Percentiles rank a stretch among this genome's conserved stretches.
phyloP scores from a whole-genome alignment of 2,113 vertebrate species.

The Notechis scutatus region DNA sequence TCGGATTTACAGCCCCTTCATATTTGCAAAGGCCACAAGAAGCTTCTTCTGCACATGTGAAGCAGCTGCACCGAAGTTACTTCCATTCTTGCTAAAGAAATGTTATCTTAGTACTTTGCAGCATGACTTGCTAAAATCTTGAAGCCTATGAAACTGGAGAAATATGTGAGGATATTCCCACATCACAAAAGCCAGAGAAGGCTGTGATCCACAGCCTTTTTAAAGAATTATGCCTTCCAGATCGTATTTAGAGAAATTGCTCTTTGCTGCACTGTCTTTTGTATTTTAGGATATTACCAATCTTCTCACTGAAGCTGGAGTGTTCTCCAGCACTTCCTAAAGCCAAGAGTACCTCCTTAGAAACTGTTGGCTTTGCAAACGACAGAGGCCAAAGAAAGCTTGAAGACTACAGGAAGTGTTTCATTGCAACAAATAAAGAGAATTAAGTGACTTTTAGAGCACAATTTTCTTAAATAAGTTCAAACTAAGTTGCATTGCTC shows the following conservation, averaged over 20 bases:
- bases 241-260: neutral
- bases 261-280: neutral
- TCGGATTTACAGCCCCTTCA: neutral
- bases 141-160: neutral
- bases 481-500: neutral
- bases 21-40: neutral
- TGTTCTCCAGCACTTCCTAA: neutral
- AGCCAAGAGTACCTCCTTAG: neutral
- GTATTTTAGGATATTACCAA: neutral
- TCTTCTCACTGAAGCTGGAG: neutral
- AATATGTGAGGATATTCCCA: neutral
- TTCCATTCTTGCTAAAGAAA: neutral
- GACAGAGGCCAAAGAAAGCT: neutral
- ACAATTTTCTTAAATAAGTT: neutral
- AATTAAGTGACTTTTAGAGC: neutral
- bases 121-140: neutral
- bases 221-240: neutral
- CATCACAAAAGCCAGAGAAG: neutral
- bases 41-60: neutral
- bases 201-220: neutral
- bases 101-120: neutral
- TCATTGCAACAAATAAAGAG: neutral
- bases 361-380: neutral
- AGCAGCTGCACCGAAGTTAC: neutral
- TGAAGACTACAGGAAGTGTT: neutral